Percentiles rank a stretch among this genome's conserved stretches.
Conservation (phyloP, 64 coral and sea anemone species). For the Pachyseris speciosa region DNA sequence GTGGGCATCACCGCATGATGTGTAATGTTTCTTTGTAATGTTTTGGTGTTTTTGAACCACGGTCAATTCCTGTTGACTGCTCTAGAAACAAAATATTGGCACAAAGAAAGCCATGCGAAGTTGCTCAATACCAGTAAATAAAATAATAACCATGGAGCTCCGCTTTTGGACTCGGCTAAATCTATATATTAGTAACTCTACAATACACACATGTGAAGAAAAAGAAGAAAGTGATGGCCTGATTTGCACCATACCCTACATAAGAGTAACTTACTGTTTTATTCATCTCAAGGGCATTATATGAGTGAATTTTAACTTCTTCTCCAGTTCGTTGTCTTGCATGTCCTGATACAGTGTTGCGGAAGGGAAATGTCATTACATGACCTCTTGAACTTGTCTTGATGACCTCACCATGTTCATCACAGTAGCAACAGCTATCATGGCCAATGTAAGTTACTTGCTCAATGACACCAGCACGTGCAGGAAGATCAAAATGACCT, state of each 20-base stretch:
- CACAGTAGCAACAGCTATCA: slow-evolving; percentile 51
- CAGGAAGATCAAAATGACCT: slow-evolving; percentile 73
- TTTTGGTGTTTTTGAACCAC: too few species aligned
- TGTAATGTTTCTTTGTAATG: too few species aligned
- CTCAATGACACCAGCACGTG: slow-evolving; percentile 53
- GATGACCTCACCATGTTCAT: slow-evolving; percentile 40
- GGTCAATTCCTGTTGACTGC: too few species aligned
- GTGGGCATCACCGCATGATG: too few species aligned
- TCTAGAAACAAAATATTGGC: too few species aligned
- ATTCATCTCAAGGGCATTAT: slow-evolving; percentile 32
- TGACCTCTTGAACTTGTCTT: slow-evolving; percentile 25
- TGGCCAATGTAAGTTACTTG: slow-evolving; percentile 51
- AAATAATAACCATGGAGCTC: too few species aligned
- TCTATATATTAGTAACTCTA: too few species aligned
- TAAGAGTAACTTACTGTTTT: slow-evolving; percentile 24
- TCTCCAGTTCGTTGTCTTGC: slow-evolving; percentile 4
- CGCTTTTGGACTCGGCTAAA: too few species aligned
- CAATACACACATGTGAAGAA: too few species aligned
- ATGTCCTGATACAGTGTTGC: slow-evolving; percentile 49
- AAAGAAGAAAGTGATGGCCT: not conserved
- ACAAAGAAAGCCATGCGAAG: too few species aligned
- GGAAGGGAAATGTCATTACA: slow-evolving; percentile 65
- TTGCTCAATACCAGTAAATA: too few species aligned
- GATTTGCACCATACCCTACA: not conserved
- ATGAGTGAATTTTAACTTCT: slow-evolving; percentile 15